Evolutionary conservation across 2,113 vertebrate genomes (phyloP), one percentile per base, ranked within the genome.

Genomic region (Oostethus manadensis): DNA sequence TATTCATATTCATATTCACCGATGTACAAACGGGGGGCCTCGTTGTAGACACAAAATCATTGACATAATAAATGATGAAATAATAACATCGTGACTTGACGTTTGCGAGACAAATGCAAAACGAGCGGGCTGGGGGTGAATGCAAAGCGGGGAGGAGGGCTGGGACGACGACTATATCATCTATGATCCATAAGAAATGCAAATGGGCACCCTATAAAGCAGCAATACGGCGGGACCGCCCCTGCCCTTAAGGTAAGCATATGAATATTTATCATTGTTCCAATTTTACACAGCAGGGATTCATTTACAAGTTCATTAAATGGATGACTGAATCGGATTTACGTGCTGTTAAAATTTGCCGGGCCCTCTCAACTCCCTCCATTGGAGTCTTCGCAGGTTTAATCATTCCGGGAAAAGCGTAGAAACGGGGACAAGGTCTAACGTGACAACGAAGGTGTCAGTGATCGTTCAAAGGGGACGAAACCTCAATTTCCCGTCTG

Each of bases 271-370:
- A 84, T 79, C 66, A 69, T 65, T 60, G 23, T 78, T 58, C 38
- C 74, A 68, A 78, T 82, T n/a, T 79, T 82, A 77, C 73, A 77
- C 66, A 76, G 73, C 77, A 71, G 16, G 59, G 67, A 81, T 85
- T 86, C 71, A 86, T 85, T 86, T 85, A 88, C 82, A 79, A 82
- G 75, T 86, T 74, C 78, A 88, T 87, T 82, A 83, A 85, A 82
- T 22, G 60, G 68, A 71, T 65, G 75, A 65, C 60, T 58, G 22
- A 82, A 72, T 55, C 60, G 72, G 78, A 84, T 83, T 88, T 80
- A 85, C 73, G 73, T 66, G 65, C 60, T 55, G 77, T 74, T 77
- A 80, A 85, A 80, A 56, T 9, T 2, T 42, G 38, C 13, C 6
- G 38, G 55, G 56, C 50, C 60, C 64, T 43, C 62, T 70, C 61